Percentiles rank a stretch among this genome's conserved stretches.
phyloP scores from a whole-genome alignment of 30 jellyfish, hydroid and myxozoan species.

The Aurelia sp. region DNA sequence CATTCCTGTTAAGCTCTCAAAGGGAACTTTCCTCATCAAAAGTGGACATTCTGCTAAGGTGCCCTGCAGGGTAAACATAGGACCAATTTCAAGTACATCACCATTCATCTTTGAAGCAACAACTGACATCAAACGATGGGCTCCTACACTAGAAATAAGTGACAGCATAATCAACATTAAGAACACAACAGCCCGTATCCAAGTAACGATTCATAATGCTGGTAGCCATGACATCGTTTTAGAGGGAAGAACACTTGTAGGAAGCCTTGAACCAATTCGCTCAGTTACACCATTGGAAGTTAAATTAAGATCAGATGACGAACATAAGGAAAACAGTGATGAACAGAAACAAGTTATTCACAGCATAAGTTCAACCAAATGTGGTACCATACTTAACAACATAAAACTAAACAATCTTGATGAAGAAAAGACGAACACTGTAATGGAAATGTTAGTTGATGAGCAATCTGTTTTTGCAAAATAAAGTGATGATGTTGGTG shows the following conservation, averaged over 20 bases:
- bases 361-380: background rate
- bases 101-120: conserved; percentile 14
- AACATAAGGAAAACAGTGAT: background rate
- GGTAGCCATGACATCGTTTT: background rate
- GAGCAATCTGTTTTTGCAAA: background rate
- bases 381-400: background rate
- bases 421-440: background rate
- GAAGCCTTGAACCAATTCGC: background rate
- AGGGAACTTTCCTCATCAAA: conserved; percentile 6
- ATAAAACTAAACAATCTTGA: background rate
- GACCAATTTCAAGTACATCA: background rate
- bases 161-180: background rate
- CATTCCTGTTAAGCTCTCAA: background rate
- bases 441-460: background rate
- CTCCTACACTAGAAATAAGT: background rate
- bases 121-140: background rate
- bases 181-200: background rate
- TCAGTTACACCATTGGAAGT: conserved; percentile 1
- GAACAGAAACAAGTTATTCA: conserved; percentile 5
- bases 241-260: background rate
- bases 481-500: conserved; percentile 15
- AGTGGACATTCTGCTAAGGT: background rate
- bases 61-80: conserved; percentile 11
- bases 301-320: background rate
- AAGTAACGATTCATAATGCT: background rate